A percentile compares a stretch with the other conserved stretches of the same genome.
phyloP scores from a whole-genome alignment of 2,888 invertebrate species.

The Hartigia nigra region DNA sequence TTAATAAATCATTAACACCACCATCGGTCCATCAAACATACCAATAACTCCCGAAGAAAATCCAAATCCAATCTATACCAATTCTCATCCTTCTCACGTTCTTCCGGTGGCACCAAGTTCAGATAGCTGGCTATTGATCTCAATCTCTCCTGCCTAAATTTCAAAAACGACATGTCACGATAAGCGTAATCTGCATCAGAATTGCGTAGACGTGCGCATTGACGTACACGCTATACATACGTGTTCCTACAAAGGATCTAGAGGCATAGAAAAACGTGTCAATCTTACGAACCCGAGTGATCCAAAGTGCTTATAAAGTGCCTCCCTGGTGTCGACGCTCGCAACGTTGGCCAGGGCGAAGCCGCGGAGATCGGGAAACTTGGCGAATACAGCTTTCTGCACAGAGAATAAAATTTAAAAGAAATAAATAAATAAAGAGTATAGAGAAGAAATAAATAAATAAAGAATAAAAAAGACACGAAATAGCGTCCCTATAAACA shows the following conservation, averaged over 20 bases:
- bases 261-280: not conserved
- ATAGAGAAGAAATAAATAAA: constrained; percentile 13
- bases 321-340: constrained; percentile 90
- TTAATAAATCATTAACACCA: not conserved
- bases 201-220: constrained; percentile 5
- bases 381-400: constrained; percentile 92
- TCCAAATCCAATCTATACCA: constrained; percentile 85
- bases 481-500: not conserved
- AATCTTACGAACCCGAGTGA: constrained; percentile 71
- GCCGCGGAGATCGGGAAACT: constrained; percentile 85
- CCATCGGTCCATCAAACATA: constrained; percentile 62
- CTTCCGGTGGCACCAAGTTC: constrained; percentile 83
- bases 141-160: constrained; percentile 78
- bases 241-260: not conserved
- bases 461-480: not conserved
- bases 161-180: constrained; percentile 22
- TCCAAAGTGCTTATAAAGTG: constrained; percentile 86
- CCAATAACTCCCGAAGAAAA: constrained; percentile 88
- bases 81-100: constrained; percentile 74
- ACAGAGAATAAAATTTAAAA: constrained; percentile 41
- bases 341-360: constrained; percentile 96
- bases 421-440: not conserved
- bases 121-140: constrained; percentile 88
- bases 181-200: constrained; percentile 11
- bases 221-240: not conserved